Conservation (phyloP, 2,797 vertebrate species). For the Oophaga sylvatica region DNA sequence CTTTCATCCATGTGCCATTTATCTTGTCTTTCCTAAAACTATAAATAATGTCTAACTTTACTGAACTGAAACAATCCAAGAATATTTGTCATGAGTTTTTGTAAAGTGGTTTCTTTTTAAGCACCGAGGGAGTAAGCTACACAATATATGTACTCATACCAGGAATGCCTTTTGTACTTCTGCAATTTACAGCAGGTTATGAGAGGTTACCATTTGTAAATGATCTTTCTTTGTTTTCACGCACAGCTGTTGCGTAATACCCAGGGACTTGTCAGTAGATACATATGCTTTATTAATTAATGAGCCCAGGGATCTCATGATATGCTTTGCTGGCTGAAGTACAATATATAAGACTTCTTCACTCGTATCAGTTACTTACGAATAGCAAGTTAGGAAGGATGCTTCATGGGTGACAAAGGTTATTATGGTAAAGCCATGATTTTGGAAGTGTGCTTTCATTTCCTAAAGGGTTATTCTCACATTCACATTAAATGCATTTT, state of each 20-base stretch:
- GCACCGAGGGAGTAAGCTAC: not conserved
- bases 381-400: not conserved
- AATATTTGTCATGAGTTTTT: not conserved
- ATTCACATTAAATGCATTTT: too few relatives aligned
- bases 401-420: not conserved
- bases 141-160: slow-evolving; percentile 16
- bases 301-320: not conserved
- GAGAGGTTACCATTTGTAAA: slow-evolving; percentile 36
- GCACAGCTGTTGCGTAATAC: slow-evolving; percentile 47
- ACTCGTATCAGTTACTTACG: too few relatives aligned
- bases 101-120: slow-evolving; percentile 16
- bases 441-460: too few relatives aligned
- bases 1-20: not conserved
- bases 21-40: not conserved
- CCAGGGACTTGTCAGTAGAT: slow-evolving; percentile 6
- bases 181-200: slow-evolving; percentile 26
- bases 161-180: slow-evolving; percentile 28
- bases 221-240: slow-evolving; percentile 29
- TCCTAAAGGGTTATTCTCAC: too few relatives aligned
- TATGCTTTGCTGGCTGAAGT: not conserved
- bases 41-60: too few relatives aligned
- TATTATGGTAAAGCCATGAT: too few relatives aligned
- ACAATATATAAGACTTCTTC: not conserved
- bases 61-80: not conserved
- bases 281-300: slow-evolving; percentile 22